These are phyloP conservation scores for Willisornis vidua DNA, from an alignment of 2,113 vertebrate species.

Conservation along the genomic window DNA sequence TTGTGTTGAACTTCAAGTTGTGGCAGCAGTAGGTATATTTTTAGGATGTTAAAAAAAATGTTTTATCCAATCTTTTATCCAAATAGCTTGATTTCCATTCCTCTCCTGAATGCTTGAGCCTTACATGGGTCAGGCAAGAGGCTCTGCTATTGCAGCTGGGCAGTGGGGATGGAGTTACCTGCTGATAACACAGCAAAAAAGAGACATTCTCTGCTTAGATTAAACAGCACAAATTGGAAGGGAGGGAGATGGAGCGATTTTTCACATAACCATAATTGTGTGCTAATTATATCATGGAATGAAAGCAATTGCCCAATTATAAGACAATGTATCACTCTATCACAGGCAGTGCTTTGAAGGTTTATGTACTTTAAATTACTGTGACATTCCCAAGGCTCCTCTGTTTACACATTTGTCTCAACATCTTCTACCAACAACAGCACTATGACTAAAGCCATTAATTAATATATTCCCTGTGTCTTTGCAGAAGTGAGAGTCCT, in stretches of 20 bases:
- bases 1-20: background rate
- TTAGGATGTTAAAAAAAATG: background rate
- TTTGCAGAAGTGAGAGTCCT: constrained; percentile 34
- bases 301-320: constrained; percentile 67
- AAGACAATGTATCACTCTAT: constrained; percentile 66
- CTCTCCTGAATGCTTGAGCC: background rate
- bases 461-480: constrained; percentile 25
- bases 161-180: background rate
- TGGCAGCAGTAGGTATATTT: background rate
- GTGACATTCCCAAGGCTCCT: constrained; percentile 64
- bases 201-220: background rate
- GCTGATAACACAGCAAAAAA: background rate
- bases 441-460: constrained; percentile 52
- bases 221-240: constrained; percentile 51
- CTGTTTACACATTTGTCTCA: constrained; percentile 67
- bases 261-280: constrained; percentile 64
- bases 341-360: constrained; percentile 57
- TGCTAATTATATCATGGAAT: constrained; percentile 66
- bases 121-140: background rate
- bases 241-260: constrained; percentile 53
- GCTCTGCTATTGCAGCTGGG: background rate
- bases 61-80: background rate
- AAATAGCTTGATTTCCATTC: background rate
- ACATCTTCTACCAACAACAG: constrained; percentile 49
- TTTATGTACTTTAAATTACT: constrained; percentile 67